A percentile compares a stretch with the other conserved stretches of the same genome.
phyloP scores from a whole-genome alignment of 2,888 invertebrate genomes.

The Eremobia ochroleuca region DNA sequence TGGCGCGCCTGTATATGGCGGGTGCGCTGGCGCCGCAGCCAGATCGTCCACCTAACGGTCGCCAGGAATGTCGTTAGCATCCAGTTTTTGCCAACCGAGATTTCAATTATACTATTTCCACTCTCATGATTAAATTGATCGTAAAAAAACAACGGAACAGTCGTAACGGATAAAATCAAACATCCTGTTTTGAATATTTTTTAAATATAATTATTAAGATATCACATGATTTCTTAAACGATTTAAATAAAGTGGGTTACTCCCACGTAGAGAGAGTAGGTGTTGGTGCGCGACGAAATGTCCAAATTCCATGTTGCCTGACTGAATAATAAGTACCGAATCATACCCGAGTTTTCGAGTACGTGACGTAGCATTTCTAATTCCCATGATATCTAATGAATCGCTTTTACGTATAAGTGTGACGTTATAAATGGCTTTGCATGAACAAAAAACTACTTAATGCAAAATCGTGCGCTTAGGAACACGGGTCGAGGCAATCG shows the following conservation, averaged over 20 bases:
- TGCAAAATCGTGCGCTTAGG: slow-evolving; percentile 89
- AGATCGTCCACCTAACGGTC: slow-evolving; percentile 86
- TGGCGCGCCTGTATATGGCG: slow-evolving; percentile 69
- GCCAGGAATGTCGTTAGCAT: slow-evolving; percentile 86
- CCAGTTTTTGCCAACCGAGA: slow-evolving; percentile 83
- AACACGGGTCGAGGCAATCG: slow-evolving; percentile 86
- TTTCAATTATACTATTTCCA: slow-evolving; percentile 81
- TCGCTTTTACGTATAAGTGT: slow-evolving; percentile 82
- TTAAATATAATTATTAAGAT: slow-evolving; percentile 57
- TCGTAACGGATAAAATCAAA: slow-evolving; percentile 70
- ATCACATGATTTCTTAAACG: slow-evolving; percentile 61
- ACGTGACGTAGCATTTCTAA: slow-evolving; percentile 81
- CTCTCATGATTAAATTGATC: slow-evolving; percentile 76
- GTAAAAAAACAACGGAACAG: slow-evolving; percentile 76
- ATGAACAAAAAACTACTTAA: slow-evolving; percentile 88
- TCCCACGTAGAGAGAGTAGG: slow-evolving; percentile 72
- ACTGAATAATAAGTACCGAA: slow-evolving; percentile 77
- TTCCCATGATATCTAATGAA: slow-evolving; percentile 82
- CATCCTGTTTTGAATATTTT: slow-evolving; percentile 60
- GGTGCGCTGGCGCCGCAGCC: slow-evolving; percentile 72
- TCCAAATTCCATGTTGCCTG: slow-evolving; percentile 76
- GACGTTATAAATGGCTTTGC: slow-evolving; percentile 86
- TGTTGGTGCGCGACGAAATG: slow-evolving; percentile 68
- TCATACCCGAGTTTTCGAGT: slow-evolving; percentile 69
- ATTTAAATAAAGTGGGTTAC: slow-evolving; percentile 70